A percentile compares a stretch with the other conserved stretches of the same genome.
These are phyloP conservation scores for Sitta carolinensis DNA, from an alignment of 2,797 vertebrate species.

Conservation along the genomic window DNA sequence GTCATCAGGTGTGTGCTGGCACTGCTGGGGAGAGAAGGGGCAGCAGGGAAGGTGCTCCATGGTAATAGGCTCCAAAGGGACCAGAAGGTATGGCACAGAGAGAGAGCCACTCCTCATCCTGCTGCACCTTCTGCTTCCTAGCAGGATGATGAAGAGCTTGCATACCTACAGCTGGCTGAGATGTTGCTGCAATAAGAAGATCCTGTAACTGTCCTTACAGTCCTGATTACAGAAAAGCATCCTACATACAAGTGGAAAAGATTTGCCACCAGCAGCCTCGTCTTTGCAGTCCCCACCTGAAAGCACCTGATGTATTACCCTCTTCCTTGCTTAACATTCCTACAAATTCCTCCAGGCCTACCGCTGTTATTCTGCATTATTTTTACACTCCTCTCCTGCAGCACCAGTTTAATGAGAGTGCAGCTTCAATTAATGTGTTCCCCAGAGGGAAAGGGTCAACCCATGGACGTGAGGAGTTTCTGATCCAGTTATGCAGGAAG, in stretches of 20 bases:
- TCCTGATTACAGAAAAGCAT: background rate
- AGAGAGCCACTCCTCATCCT: background rate
- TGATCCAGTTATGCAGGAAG: background rate
- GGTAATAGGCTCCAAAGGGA: background rate
- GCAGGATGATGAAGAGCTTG: background rate
- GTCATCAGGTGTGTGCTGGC: background rate
- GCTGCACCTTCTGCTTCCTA: background rate
- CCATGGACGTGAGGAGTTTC: background rate
- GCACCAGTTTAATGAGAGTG: conserved; percentile 44
- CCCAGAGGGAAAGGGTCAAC: conserved; percentile 25
- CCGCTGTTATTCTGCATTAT: background rate
- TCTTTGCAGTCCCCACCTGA: background rate
- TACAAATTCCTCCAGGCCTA: conserved; percentile 11
- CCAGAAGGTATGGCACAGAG: rapidly evolving
- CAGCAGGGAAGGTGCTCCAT: background rate
- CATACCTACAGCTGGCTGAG: background rate
- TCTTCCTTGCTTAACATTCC: background rate
- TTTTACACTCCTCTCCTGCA: conserved; percentile 26
- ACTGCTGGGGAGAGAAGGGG: background rate
- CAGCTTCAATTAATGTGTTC: background rate
- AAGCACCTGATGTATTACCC: background rate
- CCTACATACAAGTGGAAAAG: background rate
- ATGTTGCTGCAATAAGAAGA: background rate
- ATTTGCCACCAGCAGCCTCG: background rate
- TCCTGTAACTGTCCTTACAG: background rate